phyloP scores from a whole-genome alignment of 1,140 invertebrate genomes.

The Heliconius hermathena region DNA sequence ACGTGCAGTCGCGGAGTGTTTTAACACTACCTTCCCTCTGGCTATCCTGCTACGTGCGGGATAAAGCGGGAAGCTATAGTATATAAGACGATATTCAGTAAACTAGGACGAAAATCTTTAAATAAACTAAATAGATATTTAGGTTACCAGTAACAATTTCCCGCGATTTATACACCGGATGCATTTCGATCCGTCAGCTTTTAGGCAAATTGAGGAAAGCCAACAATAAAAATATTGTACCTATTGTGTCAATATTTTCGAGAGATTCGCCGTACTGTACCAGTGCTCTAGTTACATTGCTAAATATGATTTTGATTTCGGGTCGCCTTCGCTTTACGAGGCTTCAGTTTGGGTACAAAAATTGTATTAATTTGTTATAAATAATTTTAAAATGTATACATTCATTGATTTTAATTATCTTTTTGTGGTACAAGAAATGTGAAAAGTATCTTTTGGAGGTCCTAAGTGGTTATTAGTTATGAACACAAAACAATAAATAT shows the following conservation, averaged over 20 bases:
- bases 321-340: background rate
- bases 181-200: slow-evolving; percentile 10
- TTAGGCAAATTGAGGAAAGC: slow-evolving; percentile 5
- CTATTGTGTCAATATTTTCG: slow-evolving; percentile 14
- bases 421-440: too few relatives aligned
- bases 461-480: too few relatives aligned
- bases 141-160: background rate
- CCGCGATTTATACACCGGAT: background rate
- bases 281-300: slow-evolving; percentile 7
- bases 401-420: too few relatives aligned
- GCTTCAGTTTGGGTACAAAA: background rate
- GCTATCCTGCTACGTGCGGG: background rate
- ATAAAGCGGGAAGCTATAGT: background rate
- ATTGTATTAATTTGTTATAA: background rate
- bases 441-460: too few relatives aligned
- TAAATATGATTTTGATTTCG: slow-evolving; percentile 2
- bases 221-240: slow-evolving; percentile 10
- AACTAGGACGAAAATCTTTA: background rate
- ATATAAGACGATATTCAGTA: background rate
- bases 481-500: too few relatives aligned
- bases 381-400: too few relatives aligned
- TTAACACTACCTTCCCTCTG: too few relatives aligned
- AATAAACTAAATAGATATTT: slow-evolving; percentile 5
- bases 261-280: background rate
- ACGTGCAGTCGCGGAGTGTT: too few relatives aligned